Conservation (phyloP, 2,888 invertebrate species). For the Cephus pulcher region DNA sequence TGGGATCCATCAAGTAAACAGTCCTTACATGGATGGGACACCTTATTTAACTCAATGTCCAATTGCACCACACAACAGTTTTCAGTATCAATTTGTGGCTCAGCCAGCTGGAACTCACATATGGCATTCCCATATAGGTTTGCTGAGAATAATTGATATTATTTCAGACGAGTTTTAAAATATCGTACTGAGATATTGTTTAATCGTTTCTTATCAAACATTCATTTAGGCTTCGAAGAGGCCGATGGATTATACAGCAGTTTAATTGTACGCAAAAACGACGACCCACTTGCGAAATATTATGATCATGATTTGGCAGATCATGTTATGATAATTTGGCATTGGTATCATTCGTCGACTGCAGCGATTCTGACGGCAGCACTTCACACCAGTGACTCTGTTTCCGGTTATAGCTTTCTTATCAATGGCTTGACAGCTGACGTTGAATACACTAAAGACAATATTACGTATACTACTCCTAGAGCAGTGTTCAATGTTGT, state of each 20-base stretch:
- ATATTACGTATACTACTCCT: conserved; percentile 36
- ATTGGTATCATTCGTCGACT: conserved; percentile 63
- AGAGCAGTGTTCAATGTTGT: conserved; percentile 45
- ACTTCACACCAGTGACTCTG: conserved; percentile 33
- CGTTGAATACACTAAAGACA: conserved; percentile 31
- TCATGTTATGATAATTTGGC: conserved; percentile 67
- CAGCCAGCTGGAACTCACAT: conserved; percentile 63
- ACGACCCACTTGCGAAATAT: conserved; percentile 47
- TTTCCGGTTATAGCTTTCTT: conserved; percentile 44
- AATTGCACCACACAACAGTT: conserved; percentile 59
- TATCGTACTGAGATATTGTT: not conserved
- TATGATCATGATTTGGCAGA: conserved; percentile 69
- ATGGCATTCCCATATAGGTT: conserved; percentile 65
- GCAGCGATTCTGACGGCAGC: conserved; percentile 40
- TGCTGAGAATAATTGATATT: too few relatives aligned
- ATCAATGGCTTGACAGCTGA: conserved; percentile 52
- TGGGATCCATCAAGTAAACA: conserved; percentile 62
- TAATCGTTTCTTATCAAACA: not conserved
- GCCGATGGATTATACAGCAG: conserved; percentile 66
- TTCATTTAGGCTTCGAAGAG: conserved; percentile 60
- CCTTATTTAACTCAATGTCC: conserved; percentile 66
- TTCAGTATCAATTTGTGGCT: conserved; percentile 62
- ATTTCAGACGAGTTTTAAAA: not conserved
- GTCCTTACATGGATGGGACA: conserved; percentile 66
- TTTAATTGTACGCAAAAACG: conserved; percentile 59